Conservation (phyloP, 2,888 invertebrate species). For the Hydrotaea cyrtoneurina region DNA sequence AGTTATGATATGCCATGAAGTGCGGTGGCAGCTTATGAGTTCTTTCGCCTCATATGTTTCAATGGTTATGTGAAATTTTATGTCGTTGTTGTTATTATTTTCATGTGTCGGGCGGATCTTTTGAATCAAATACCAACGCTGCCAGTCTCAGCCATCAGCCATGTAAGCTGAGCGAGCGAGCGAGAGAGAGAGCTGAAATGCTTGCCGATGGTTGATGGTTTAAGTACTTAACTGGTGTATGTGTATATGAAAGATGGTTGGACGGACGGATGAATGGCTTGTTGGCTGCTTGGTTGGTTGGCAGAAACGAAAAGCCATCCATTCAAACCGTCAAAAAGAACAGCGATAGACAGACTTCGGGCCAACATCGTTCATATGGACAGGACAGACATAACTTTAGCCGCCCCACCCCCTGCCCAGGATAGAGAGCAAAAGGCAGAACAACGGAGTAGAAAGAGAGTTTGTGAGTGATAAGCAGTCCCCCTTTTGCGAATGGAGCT, state of each 20-base stretch:
- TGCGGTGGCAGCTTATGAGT: conserved; percentile 64
- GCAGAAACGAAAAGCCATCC: conserved; percentile 47
- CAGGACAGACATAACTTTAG: conserved; percentile 47
- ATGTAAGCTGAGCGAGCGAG: no score
- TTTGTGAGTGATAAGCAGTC: conserved; percentile 53
- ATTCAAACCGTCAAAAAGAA: conserved; percentile 56
- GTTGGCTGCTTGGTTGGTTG: conserved; percentile 28
- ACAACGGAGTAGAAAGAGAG: neutral
- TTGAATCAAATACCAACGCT: conserved; percentile 61
- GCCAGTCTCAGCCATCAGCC: conserved; percentile 15
- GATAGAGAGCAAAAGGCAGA: neutral
- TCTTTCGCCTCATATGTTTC: conserved; percentile 33
- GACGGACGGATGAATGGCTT: conserved; percentile 38
- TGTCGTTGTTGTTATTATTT: conserved; percentile 23
- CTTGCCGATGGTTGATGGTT: conserved; percentile 44
- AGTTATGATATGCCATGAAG: conserved; percentile 63
- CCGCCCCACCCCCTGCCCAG: no score
- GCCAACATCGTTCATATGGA: conserved; percentile 19
- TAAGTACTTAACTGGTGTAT: conserved; percentile 53
- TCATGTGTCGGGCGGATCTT: conserved; percentile 54
- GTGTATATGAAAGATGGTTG: conserved; percentile 45
- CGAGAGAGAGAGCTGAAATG: conserved; percentile 41
- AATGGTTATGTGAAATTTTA: conserved; percentile 9
- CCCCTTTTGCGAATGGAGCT: conserved; percentile 72
- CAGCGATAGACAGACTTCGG: conserved; percentile 28